Evolutionary conservation across 2,797 vertebrate species (phyloP).

Genomic region (Pseudochirops cupreus): DNA sequence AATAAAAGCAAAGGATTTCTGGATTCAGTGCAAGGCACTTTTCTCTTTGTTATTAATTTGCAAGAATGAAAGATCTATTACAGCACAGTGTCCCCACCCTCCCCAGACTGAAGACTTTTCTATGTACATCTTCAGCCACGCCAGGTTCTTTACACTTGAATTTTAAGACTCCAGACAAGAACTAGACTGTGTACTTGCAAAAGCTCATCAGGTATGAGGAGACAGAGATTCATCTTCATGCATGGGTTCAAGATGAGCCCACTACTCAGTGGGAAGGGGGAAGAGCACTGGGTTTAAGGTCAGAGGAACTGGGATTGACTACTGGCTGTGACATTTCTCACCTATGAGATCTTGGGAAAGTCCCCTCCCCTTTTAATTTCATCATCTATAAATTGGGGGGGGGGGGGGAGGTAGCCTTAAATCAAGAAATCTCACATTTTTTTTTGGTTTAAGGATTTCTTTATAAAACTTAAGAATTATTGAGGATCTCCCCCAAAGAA

Average conservation of each 20-base stretch:
- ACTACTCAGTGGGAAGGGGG: accelerated
- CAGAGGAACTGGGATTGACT: neutral
- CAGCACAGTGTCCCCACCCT: constrained; percentile 64
- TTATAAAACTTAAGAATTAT: neutral
- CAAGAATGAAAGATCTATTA: constrained; percentile 70
- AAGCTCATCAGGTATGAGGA: neutral
- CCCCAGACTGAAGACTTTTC: neutral
- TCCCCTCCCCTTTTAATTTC: neutral
- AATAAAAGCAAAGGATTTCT: constrained; percentile 66
- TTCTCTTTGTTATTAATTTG: constrained; percentile 62
- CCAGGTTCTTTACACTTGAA: neutral
- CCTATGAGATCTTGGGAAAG: neutral
- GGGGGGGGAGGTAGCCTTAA: neutral
- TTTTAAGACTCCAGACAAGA: neutral
- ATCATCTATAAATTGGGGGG: neutral
- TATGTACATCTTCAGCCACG: too few species aligned
- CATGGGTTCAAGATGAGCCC: too few species aligned
- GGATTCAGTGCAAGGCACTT: constrained; percentile 61
- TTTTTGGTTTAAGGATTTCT: neutral
- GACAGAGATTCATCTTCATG: neutral
- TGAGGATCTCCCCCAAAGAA: neutral
- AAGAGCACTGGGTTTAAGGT: neutral
- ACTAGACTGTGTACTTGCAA: neutral
- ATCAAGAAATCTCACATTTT: neutral
- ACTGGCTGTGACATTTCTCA: neutral